Evolutionary conservation across 1,140 invertebrate genomes (phyloP), one percentile per base, ranked within the genome.

Genomic region (Aphidius gifuensis): DNA sequence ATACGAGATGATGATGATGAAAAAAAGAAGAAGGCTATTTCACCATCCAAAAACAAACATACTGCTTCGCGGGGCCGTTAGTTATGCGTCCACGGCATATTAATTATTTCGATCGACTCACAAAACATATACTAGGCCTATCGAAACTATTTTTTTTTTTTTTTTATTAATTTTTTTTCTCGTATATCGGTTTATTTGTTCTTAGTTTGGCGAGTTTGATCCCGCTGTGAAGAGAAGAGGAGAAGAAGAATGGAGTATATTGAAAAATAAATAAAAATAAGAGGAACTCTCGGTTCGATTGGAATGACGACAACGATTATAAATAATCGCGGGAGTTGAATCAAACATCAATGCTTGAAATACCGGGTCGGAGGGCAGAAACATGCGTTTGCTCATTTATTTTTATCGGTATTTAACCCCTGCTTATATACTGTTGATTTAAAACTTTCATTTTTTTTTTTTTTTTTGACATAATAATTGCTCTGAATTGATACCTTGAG

Each of bases 61-160:
- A 71, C 66, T 70, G 69, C 66, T 65, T 66, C 67, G 64, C 61
- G 57, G 64, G 68, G 69, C 68, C 69, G 71, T 76, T 75, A 72
- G 73, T 76, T 75, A 75, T 75, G 69, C 69, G 71, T 73, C 69
- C 70, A 58, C 66, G 73, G 74, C 73, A 74, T 75, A 75, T 76
- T 75, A 75, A 75, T 75, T 76, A 75, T 75, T 75, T 64, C 66
- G 69, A 69, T 66, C 60, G 61, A 64, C 51, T 49, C 51, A 45
- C 53, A 44, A 55, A 56, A 55, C 43, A 51, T 4, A 32, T 32
- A 50, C 45, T 56, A 40, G 44, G 23, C 23, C 23, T 32, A 32
- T 32, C 23, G 23, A 32, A 32, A 32, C 32, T 59, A 55, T 39
- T 8, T 48, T 21, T 42, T 64, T 64, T 54, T 51, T 60, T 64